Evolutionary conservation across 2,888 invertebrate genomes (phyloP).

Genomic region (Philonicus albiceps): DNA sequence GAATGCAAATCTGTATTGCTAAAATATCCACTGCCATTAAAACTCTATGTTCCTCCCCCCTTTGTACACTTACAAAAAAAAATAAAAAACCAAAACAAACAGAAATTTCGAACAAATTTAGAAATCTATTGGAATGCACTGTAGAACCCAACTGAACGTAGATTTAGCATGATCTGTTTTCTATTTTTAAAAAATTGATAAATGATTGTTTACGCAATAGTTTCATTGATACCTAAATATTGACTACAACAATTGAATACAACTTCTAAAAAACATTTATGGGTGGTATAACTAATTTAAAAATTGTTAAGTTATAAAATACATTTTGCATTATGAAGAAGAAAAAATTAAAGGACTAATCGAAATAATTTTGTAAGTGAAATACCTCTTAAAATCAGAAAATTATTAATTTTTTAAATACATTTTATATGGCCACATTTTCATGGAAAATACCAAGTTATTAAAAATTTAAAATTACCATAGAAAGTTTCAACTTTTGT

Average conservation of each 20-base stretch:
- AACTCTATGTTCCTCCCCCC: neutral
- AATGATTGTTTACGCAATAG: neutral
- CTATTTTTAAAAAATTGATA: neutral
- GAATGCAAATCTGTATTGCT: neutral
- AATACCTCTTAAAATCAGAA: too few species aligned
- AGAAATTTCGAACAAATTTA: neutral
- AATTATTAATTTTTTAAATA: too few species aligned
- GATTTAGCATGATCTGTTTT: neutral
- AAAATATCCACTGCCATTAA: neutral
- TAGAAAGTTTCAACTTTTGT: too few species aligned
- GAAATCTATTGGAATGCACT: constrained; percentile 6
- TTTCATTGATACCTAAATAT: neutral
- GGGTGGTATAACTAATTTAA: neutral
- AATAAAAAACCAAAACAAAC: neutral
- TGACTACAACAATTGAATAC: neutral
- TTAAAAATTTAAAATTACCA: too few species aligned
- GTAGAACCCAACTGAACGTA: constrained; percentile 40
- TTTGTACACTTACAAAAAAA: neutral
- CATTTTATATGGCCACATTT: too few species aligned
- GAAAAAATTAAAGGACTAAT: too few species aligned
- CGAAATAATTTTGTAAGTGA: too few species aligned
- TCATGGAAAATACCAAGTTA: too few species aligned
- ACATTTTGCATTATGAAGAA: too few species aligned
- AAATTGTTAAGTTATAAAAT: neutral
- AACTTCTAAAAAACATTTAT: neutral